Evolutionary conservation across 1,140 invertebrate genomes (phyloP).

Genomic region (Ridgeia piscesae): DNA sequence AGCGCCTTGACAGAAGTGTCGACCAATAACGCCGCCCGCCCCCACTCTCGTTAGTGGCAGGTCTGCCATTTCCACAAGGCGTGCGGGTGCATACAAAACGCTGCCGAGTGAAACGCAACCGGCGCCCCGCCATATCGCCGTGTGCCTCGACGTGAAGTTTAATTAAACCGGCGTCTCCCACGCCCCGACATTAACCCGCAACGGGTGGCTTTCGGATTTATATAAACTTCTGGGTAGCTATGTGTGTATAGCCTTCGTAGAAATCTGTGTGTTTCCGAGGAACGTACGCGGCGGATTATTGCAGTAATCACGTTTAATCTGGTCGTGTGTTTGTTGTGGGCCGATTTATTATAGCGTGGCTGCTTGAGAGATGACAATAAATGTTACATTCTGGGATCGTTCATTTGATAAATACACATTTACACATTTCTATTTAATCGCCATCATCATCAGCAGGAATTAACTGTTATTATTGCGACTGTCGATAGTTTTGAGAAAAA

Average conservation of each 20-base stretch:
- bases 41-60: background rate
- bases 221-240: background rate
- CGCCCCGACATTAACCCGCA: background rate
- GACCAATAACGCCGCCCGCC: background rate
- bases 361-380: background rate
- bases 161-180: background rate
- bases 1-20: background rate
- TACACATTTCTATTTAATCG: too few species aligned
- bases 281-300: background rate
- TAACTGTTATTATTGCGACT: too few species aligned
- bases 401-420: too few species aligned
- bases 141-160: background rate
- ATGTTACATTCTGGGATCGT: background rate
- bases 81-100: background rate
- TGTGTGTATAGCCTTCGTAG: background rate
- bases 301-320: background rate
- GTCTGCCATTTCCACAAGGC: background rate
- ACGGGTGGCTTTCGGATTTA: background rate
- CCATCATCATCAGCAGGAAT: too few species aligned
- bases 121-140: background rate
- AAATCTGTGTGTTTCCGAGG: background rate
- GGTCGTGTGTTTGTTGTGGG: background rate
- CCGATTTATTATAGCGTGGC: background rate
- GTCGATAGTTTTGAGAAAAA: too few species aligned
- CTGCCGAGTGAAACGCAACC: background rate